Conservation (phyloP, 2,113 vertebrate species). For the Lota lota region DNA sequence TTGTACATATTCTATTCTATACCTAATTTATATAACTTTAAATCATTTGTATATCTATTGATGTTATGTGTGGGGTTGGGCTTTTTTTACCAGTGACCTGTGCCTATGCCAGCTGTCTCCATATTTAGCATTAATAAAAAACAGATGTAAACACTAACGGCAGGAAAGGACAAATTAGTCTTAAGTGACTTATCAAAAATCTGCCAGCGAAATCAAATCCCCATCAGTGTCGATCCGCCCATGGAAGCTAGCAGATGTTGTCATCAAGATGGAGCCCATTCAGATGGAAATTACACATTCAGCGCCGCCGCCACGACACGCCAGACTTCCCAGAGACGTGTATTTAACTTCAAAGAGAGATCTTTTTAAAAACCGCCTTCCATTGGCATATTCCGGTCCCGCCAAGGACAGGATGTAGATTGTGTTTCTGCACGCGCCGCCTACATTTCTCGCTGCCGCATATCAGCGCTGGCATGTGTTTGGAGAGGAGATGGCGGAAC, state of each 20-base stretch:
- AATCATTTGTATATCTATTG: no score
- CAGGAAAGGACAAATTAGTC: constrained; percentile 22
- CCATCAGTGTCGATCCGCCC: constrained; percentile 23
- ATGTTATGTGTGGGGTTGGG: no score
- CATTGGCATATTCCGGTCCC: constrained; percentile 17
- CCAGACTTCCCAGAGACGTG: constrained; percentile 27
- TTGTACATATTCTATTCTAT: no score
- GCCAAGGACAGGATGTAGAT: constrained; percentile 31
- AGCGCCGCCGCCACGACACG: constrained; percentile 16
- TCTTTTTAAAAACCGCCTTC: no score
- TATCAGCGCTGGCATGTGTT: not conserved
- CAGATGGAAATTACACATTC: constrained; percentile 37
- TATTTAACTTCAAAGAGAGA: constrained; percentile 28
- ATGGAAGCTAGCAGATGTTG: constrained; percentile 21
- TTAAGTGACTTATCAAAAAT: constrained; percentile 42
- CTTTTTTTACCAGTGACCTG: no score
- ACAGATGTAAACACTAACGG: constrained; percentile 16
- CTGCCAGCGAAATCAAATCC: constrained; percentile 37
- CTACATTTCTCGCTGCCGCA: constrained; percentile 23
- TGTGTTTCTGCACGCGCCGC: constrained; percentile 4
- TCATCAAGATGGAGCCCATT: constrained; percentile 30
- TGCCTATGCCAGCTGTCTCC: not conserved
- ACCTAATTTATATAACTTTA: no score
- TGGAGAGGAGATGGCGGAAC: constrained; percentile 36
- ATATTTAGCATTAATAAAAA: constrained; percentile 7